Conservation (phyloP, 2,113 vertebrate genomes). For the Notothenia coriiceps region DNA sequence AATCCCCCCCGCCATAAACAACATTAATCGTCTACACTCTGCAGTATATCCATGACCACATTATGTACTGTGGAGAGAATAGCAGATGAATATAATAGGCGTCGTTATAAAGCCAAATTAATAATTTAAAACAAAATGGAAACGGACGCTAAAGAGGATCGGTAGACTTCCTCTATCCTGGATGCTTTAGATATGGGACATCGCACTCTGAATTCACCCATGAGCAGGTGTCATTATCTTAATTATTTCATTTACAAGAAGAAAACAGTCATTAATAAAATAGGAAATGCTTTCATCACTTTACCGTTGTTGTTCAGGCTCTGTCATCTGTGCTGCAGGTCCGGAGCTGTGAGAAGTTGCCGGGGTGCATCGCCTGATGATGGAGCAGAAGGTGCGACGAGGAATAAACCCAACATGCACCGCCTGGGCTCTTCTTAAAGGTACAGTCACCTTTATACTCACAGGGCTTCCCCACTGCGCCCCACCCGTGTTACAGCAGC, state of each 20-base stretch:
- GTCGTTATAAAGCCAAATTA: slow-evolving; percentile 51
- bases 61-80: accelerated
- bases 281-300: too few relatives aligned
- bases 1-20: slow-evolving; percentile 13
- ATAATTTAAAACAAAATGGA: slow-evolving; percentile 76
- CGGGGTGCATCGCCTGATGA: slow-evolving; percentile 47
- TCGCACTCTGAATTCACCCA: slow-evolving; percentile 10
- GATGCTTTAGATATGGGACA: neutral
- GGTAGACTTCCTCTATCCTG: slow-evolving; percentile 11
- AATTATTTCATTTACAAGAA: neutral
- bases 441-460: slow-evolving; percentile 36
- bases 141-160: slow-evolving; percentile 44
- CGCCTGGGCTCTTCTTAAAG: slow-evolving; percentile 73
- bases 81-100: neutral
- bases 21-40: neutral
- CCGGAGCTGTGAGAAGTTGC: slow-evolving; percentile 23
- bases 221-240: slow-evolving; percentile 11
- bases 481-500: slow-evolving; percentile 18
- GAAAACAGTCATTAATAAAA: neutral
- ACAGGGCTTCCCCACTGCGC: slow-evolving; percentile 16
- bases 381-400: slow-evolving; percentile 66
- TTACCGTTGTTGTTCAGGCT: slow-evolving; percentile 51
- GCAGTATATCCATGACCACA: neutral
- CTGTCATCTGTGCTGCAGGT: slow-evolving; percentile 31
- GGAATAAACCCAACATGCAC: slow-evolving; percentile 33